Percentiles rank a stretch among this genome's conserved stretches.
Evolutionary conservation across 1,140 invertebrate genomes (phyloP).

Genomic region (Plodia interpunctella): DNA sequence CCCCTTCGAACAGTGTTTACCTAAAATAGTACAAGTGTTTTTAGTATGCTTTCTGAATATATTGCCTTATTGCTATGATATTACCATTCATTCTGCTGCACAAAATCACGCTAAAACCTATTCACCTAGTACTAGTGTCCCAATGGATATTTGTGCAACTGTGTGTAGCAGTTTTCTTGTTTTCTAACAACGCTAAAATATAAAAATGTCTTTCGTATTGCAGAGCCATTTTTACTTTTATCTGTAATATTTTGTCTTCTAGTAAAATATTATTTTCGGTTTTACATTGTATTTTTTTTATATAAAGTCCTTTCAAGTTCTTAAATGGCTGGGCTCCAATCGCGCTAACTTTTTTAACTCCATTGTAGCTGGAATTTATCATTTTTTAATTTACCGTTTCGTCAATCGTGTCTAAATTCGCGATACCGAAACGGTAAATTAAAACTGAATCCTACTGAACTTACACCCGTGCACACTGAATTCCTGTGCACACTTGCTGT

Average conservation of each 20-base stretch:
- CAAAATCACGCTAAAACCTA: conserved; percentile 23
- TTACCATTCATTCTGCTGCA: conserved; percentile 31
- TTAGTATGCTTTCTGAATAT: conserved; percentile 14
- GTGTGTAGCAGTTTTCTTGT: conserved; percentile 39
- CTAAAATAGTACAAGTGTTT: conserved; percentile 32
- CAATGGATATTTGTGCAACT: conserved; percentile 38
- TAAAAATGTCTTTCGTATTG: conserved; percentile 40
- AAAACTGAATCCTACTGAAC: no score
- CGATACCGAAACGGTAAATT: no score
- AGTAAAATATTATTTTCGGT: conserved; percentile 73
- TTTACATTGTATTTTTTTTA: conserved; percentile 52
- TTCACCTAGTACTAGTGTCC: conserved; percentile 23
- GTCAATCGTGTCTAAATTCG: no score
- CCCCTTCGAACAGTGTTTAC: conserved; percentile 23
- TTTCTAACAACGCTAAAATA: conserved; percentile 42
- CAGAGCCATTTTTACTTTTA: conserved; percentile 44
- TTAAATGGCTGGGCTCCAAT: no score
- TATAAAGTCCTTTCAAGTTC: neutral
- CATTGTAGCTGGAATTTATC: no score
- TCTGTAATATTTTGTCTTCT: conserved; percentile 66
- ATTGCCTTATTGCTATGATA: neutral
- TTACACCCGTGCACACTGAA: no score
- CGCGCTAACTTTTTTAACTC: no score
- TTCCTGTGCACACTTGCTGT: no score
- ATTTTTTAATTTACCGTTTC: no score